These are phyloP conservation scores for Hipparchia sbordonii DNA, from an alignment of 2,888 invertebrate genomes.

Conservation along the genomic window DNA sequence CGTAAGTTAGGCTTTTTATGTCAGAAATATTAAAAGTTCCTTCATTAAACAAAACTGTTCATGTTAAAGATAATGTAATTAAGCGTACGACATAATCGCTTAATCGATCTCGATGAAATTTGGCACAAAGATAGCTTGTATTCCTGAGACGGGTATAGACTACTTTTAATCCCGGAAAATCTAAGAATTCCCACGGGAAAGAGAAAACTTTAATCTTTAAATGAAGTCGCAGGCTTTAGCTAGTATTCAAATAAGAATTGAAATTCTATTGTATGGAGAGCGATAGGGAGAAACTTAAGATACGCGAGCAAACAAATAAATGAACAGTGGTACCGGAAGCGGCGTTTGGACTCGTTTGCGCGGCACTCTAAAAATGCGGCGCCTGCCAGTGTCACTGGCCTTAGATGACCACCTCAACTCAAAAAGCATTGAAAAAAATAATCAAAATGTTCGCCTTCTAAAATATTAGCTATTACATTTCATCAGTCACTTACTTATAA, in stretches of 20 bases:
- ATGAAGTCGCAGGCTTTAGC: too few relatives aligned
- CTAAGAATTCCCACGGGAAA: too few relatives aligned
- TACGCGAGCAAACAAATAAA: conserved; percentile 32
- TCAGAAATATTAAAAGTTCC: too few relatives aligned
- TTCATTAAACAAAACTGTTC: too few relatives aligned
- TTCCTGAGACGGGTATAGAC: too few relatives aligned
- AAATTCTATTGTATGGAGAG: background rate
- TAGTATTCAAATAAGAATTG: background rate
- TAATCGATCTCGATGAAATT: too few relatives aligned
- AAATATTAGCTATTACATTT: conserved; percentile 28
- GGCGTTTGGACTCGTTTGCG: conserved; percentile 40
- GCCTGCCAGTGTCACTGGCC: conserved; percentile 74
- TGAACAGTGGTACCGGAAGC: conserved; percentile 37
- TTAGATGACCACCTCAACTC: conserved; percentile 45
- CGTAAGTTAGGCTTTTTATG: too few relatives aligned
- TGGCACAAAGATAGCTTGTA: too few relatives aligned
- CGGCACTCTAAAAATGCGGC: conserved; percentile 50
- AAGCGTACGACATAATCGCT: too few relatives aligned
- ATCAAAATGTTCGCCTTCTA: conserved; percentile 40
- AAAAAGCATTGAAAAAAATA: conserved; percentile 42
- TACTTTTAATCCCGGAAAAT: too few relatives aligned
- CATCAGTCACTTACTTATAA: conserved; percentile 1
- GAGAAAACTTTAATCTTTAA: too few relatives aligned
- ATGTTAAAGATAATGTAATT: too few relatives aligned
- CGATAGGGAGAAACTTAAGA: background rate